These are phyloP conservation scores for Polypedilum pembai DNA, from an alignment of 1,140 invertebrate genomes.

Conservation along the genomic window DNA sequence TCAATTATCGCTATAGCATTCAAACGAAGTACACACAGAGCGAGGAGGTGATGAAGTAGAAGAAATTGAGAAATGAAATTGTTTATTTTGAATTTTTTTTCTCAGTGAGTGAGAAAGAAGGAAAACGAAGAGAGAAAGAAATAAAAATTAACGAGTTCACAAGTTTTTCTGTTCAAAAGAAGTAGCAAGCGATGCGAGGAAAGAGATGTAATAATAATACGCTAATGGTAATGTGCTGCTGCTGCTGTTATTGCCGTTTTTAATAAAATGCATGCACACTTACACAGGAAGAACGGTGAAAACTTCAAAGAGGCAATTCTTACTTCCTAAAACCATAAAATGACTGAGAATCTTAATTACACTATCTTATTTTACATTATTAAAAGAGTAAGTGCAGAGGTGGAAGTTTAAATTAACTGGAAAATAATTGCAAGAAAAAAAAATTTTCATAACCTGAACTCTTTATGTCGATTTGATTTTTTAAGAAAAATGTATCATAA, in stretches of 20 bases:
- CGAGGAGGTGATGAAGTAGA: too few species aligned
- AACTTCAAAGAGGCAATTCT: conserved; percentile 8
- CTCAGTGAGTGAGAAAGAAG: neutral
- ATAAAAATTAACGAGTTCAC: conserved; percentile 7
- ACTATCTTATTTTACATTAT: neutral
- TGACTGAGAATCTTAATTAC: conserved; percentile 13
- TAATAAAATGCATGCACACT: neutral
- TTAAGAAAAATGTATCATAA: too few species aligned
- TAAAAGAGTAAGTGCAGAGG: too few species aligned
- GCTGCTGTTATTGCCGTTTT: neutral
- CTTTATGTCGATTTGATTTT: too few species aligned
- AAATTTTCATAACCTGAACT: too few species aligned
- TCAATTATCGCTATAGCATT: neutral
- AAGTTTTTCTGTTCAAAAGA: neutral
- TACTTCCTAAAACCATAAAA: conserved; percentile 18
- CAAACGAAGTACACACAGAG: too few species aligned
- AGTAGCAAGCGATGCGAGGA: conserved; percentile 5
- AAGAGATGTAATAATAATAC: neutral
- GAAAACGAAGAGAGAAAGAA: neutral
- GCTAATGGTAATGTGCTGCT: neutral
- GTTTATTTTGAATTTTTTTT: neutral
- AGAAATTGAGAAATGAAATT: neutral
- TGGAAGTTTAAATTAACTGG: too few species aligned
- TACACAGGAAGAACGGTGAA: conserved; percentile 15
- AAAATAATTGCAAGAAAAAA: too few species aligned